A percentile compares a stretch with the other conserved stretches of the same genome.
Evolutionary conservation across 2,888 invertebrate genomes (phyloP).

Genomic region (Epistrophe eligans): DNA sequence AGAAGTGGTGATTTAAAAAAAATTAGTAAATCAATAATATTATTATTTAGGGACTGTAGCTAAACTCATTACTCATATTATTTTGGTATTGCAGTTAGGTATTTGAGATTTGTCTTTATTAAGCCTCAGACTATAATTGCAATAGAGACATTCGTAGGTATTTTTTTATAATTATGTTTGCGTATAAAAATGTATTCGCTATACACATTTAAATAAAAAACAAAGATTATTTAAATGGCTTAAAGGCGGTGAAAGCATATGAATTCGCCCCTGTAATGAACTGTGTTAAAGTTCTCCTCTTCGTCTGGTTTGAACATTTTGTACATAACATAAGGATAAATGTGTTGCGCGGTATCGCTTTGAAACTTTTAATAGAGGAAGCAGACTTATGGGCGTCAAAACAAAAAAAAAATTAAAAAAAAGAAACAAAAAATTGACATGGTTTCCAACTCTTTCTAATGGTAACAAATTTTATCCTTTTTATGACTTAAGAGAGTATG

Average conservation of each 20-base stretch:
- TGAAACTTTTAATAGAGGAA: conserved; percentile 51
- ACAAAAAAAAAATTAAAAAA: neutral
- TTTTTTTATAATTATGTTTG: too few species aligned
- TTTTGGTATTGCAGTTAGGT: too few species aligned
- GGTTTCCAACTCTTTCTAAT: conserved; percentile 36
- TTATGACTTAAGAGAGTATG: neutral
- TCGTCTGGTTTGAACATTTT: conserved; percentile 1
- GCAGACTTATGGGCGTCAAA: conserved; percentile 56
- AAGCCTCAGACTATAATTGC: too few species aligned
- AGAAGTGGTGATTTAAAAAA: too few species aligned
- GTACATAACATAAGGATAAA: conserved; percentile 51
- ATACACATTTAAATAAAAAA: too few species aligned
- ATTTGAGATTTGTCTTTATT: too few species aligned
- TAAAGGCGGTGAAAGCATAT: neutral
- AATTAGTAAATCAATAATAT: too few species aligned
- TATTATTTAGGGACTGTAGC: too few species aligned
- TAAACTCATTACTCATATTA: too few species aligned
- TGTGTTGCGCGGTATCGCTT: conserved; percentile 68
- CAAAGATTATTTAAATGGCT: neutral
- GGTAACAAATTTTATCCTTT: conserved; percentile 62
- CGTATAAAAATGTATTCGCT: too few species aligned
- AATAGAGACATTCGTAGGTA: too few species aligned
- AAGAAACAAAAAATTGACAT: neutral
- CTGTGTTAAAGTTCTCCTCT: neutral
- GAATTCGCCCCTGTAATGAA: neutral